Evolutionary conservation across 2,888 invertebrate genomes (phyloP).

Genomic region (Aromia moschata): DNA sequence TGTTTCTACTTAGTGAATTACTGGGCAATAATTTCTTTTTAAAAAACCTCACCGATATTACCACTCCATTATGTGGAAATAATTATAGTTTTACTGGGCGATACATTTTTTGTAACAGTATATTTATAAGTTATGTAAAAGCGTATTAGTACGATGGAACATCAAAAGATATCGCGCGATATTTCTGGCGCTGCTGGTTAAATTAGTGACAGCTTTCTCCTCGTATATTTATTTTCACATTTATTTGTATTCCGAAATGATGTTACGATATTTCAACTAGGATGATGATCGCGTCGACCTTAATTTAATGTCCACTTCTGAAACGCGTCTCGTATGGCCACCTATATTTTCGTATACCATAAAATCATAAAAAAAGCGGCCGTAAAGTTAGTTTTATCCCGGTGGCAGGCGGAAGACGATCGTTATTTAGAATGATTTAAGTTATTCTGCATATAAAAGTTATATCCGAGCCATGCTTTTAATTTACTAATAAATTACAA

Average conservation of each 20-base stretch:
- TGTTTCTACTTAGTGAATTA: no score
- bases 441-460: no score
- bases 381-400: background rate
- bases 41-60: no score
- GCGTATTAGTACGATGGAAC: constrained; percentile 1
- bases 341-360: background rate
- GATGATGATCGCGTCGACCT: background rate
- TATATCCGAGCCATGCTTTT: no score
- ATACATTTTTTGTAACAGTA: no score
- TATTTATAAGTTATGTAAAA: constrained; percentile 5
- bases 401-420: no score
- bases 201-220: constrained; percentile 3
- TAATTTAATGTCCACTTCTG: background rate
- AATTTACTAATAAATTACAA: no score
- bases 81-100: no score
- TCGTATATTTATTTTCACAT: constrained; percentile 6
- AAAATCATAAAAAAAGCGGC: background rate
- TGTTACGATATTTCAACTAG: background rate
- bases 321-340: background rate
- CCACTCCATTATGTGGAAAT: no score
- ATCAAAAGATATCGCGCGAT: constrained; percentile 3
- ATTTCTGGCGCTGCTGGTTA: constrained; percentile 2
- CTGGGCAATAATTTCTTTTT: no score
- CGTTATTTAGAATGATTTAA: no score
- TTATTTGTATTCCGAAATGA: constrained; percentile 8